Evolutionary conservation across 2,113 vertebrate genomes (phyloP), one percentile per base, ranked within the genome.

Genomic region (Pungitius pungitius): DNA sequence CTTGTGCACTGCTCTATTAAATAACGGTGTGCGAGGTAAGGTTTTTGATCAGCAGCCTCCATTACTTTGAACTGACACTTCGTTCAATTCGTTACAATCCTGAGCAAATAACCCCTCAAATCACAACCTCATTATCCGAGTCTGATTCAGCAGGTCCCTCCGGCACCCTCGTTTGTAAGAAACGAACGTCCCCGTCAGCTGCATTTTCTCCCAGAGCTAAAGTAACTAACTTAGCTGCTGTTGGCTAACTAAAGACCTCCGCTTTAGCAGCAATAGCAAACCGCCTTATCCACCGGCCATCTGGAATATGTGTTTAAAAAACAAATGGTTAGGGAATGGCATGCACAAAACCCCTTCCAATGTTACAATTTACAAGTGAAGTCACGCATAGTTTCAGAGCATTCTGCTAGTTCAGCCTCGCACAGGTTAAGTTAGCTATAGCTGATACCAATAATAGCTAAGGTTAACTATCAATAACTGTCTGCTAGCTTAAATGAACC

Each of bases 191-290:
- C 54, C 37, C 24, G 1, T 47, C 37, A 59, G 64, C 82, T 35
- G 52, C 22, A 66, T 45, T 15, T 37, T 37, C 27, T 35, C 27
- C 11, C 17, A 22, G n/a, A 18, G 71, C 62, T 69, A 70, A 67
- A 70, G 18, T 14, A 60, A 49, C 56, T 59, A 71, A 74, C 73
- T 33, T 59, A 71, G 77, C 73, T 39, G 26, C 30, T 73, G 73
- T 86, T 76, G 66, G 55, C 74, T 78, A 77, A 69, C 27, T 56
- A 30, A 2, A 7, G 9, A 42, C 57, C 52, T 30, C 9, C 35
- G 49, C 61, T 56, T 57, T 82, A 71, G 79, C 79, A 75, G 18
- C 63, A 27, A 3, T 8, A 9, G 78, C 76, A 74, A 75, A 73
- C 9, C 8, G 26, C 20, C 49, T 60, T 73, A 26, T 30, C 24